Percentiles rank a stretch among this genome's conserved stretches.
Conservation (phyloP, 1,140 invertebrate species). For the Anoplophora glabripennis region DNA sequence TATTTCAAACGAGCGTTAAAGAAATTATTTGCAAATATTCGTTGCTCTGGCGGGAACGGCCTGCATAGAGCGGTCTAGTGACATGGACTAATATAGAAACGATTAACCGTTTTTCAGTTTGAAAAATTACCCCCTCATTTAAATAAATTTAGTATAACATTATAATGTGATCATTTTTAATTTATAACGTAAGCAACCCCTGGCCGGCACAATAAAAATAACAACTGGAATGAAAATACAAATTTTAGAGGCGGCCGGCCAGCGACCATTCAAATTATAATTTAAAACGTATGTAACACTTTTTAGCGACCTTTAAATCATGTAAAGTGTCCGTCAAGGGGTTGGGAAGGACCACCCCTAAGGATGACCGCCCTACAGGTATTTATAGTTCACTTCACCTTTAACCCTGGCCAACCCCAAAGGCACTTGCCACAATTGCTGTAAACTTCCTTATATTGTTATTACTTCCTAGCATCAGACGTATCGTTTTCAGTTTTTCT, state of each 20-base stretch:
- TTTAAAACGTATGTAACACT: slow-evolving; percentile 37
- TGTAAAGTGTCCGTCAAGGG: slow-evolving; percentile 22
- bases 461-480: no score
- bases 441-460: slow-evolving; percentile 26
- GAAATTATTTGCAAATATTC: no score
- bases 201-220: slow-evolving; percentile 18
- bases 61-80: not conserved
- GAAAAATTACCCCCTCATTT: slow-evolving; percentile 23
- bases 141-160: slow-evolving; percentile 31
- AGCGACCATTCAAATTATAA: slow-evolving; percentile 35
- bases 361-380: slow-evolving; percentile 30
- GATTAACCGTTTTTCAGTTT: slow-evolving; percentile 12
- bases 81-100: slow-evolving; percentile 14
- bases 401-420: slow-evolving; percentile 22
- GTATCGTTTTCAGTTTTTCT: no score
- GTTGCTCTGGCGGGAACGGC: no score
- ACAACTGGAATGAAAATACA: slow-evolving; percentile 25
- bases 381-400: slow-evolving; percentile 5
- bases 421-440: slow-evolving; percentile 23
- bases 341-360: slow-evolving; percentile 22
- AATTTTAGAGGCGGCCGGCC: slow-evolving; percentile 28
- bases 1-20: no score
- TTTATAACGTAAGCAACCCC: slow-evolving; percentile 15
- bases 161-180: slow-evolving; percentile 29
- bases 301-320: slow-evolving; percentile 34